Evolutionary conservation across 2,797 vertebrate genomes (phyloP), one percentile per base, ranked within the genome.

Genomic region (Cryptoblepharus egeriae): DNA sequence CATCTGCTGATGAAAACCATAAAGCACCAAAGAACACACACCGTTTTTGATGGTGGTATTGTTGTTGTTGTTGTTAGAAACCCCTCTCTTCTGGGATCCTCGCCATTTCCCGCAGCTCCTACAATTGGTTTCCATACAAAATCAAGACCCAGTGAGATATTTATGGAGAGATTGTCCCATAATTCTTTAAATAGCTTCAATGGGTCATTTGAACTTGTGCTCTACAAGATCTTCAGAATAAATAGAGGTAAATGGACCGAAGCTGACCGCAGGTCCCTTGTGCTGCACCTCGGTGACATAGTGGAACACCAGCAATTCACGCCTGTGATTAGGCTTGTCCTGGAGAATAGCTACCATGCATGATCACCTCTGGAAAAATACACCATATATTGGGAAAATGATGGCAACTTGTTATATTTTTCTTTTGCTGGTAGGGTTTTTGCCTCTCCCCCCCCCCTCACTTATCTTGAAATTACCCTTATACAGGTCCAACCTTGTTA

Each of bases 1-100:
- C 94, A 90, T 85, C 95, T 95, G 86, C 86, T 92, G 95, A 71
- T 73, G 2, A 10, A 84, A 42, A 32, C 24, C 11, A 60, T 81
- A 63, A 86, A 84, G 70, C 88, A 76, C 60, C 5, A 24, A 30
- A 64, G n/a, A 1, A 55, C 1, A 2, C 1, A 2, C 20, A 8
- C 45, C 0, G 3, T 39, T 64, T 60, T 65, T 13, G 42, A 68
- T 83, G 57, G 68, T n/a, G n/a, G n/a, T n/a, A n/a, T n/a, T n/a
- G n/a, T n/a, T n/a, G n/a, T n/a, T n/a, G n/a, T n/a, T n/a, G n/a
- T n/a, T n/a, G n/a, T n/a, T n/a, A n/a, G 5, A 75, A 70, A 78
- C 28, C 73, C 20, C 30, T 82, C 69, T 71, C 55, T 35, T 84
- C 63, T 52, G n/a, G n/a, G 52, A 88, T 80, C 32, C 45, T 55